Base-by-base conservation (phyloP, 30 jellyfish, hydroid and myxozoan genomes). In the Clytia hemisphaerica region DNA sequence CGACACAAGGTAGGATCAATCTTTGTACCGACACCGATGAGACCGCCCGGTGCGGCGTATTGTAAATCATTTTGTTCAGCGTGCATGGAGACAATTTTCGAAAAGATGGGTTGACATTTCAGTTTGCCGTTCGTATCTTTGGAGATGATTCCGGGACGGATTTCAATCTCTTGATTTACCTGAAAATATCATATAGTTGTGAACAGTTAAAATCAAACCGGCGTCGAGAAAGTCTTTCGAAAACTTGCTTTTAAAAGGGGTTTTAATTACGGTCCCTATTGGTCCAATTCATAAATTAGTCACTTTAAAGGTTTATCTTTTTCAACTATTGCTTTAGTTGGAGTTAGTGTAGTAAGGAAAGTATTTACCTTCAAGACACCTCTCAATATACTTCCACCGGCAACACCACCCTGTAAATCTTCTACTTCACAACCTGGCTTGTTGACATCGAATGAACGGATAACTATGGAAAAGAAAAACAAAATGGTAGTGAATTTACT, bases 1-100 rank as follows among this genome's bases (percentile, higher is more conserved):
- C 99, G 82, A 58, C 99, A 91, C n/a, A 91, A 74, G 12, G 95
- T 83, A 4, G 99, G 99, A 57, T 91, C 99, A 55, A 91, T 83
- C 57, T 76, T 83, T 6, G 99, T 91, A 4, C 99, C 99, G 58
- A 91, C 99, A 48, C 99, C 99, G 34, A 91, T 91, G 14, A 91
- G 80, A 19, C 99, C 99, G 1, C 99, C 99, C 16, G 99, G 99
- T 24, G 95, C 95, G 6, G 99, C 99, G 59, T 60, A 91, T 45
- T 91, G 94, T 16, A 91, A 68, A 79, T 83, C 95, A 83, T 91
- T 91, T 47, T 91, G 99, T 71, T 91, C 99, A 6, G 99, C 99
- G 70, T 82, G 83, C 14, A 91, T 83, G 2, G 99, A 91, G n/a
- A 91, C 95, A 27, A 91, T 91, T 67, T 77, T 91, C 25, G 99